Conservation (phyloP, 1,140 invertebrate genomes). For the Gonioctena quinquepunctata region DNA sequence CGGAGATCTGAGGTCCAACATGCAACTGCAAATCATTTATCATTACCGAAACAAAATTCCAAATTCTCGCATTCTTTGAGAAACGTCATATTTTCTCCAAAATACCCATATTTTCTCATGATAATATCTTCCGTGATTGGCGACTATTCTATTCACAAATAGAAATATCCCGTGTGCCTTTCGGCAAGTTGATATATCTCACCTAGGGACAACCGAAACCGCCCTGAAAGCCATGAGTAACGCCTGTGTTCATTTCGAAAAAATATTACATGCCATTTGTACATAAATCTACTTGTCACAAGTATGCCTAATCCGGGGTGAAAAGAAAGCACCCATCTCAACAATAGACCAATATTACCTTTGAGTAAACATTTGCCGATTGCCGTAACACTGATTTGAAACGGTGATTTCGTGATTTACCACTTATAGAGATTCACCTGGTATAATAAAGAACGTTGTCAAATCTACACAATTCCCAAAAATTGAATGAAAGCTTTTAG, state of each 20-base stretch:
- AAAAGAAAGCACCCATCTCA: constrained; percentile 30
- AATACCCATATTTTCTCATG: constrained; percentile 13
- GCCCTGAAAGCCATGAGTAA: constrained; percentile 29
- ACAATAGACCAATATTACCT: constrained; percentile 35
- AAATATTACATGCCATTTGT: constrained; percentile 27
- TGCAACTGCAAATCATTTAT: too few relatives aligned
- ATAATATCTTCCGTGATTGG: constrained; percentile 14
- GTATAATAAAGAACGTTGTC: constrained; percentile 24
- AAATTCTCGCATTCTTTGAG: background rate
- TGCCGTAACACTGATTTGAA: constrained; percentile 26
- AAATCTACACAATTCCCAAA: background rate
- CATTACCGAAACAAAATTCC: background rate
- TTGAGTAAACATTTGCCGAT: constrained; percentile 49
- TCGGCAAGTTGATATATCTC: constrained; percentile 19
- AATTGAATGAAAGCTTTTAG: too few relatives aligned
- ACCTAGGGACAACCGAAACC: background rate
- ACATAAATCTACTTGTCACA: constrained; percentile 48
- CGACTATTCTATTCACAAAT: constrained; percentile 9
- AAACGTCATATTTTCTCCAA: constrained; percentile 12
- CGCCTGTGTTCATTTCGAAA: constrained; percentile 24
- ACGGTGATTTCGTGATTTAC: constrained; percentile 40
- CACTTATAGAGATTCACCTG: constrained; percentile 41
- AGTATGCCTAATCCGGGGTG: constrained; percentile 33
- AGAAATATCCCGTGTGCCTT: constrained; percentile 10
- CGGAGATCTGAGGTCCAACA: too few relatives aligned